Evolutionary conservation across 2,113 vertebrate genomes (phyloP).

Genomic region (Uria aalge): DNA sequence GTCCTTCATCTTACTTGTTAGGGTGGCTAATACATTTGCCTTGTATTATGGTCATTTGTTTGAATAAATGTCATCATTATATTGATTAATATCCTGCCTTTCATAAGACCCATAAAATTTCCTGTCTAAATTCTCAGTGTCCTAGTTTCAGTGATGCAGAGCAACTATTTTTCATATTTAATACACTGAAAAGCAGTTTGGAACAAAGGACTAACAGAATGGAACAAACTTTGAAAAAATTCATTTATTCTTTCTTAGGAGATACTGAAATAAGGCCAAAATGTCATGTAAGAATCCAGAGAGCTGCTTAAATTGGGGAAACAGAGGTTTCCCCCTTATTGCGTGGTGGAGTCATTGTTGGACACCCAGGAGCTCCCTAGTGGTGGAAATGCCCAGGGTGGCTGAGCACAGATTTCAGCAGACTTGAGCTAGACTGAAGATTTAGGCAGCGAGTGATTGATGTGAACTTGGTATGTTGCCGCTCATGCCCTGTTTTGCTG

Average conservation of each 20-base stretch:
- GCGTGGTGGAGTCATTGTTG: background rate
- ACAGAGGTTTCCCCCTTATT: background rate
- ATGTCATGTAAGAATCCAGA: background rate
- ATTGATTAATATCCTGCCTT: constrained; percentile 29
- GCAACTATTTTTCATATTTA: constrained; percentile 19
- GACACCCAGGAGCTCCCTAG: background rate
- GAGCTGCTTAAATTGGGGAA: background rate
- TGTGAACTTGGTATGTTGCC: background rate
- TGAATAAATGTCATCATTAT: constrained; percentile 31
- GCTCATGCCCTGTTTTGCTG: background rate
- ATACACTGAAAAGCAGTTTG: background rate
- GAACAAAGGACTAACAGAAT: background rate
- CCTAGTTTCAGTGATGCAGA: constrained; percentile 8
- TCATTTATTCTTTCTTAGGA: background rate
- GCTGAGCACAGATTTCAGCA: background rate
- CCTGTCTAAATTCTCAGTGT: constrained; percentile 8
- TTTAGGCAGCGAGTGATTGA: background rate
- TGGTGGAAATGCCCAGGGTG: accelerated
- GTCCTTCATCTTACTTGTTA: constrained; percentile 16
- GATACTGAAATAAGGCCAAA: background rate
- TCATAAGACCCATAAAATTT: constrained; percentile 25
- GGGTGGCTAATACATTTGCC: background rate
- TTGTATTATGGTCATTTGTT: constrained; percentile 29
- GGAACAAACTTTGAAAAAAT: background rate
- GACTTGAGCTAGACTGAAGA: background rate